phyloP scores from a whole-genome alignment of 2,888 invertebrate species.

The Tortricodes alternella region DNA sequence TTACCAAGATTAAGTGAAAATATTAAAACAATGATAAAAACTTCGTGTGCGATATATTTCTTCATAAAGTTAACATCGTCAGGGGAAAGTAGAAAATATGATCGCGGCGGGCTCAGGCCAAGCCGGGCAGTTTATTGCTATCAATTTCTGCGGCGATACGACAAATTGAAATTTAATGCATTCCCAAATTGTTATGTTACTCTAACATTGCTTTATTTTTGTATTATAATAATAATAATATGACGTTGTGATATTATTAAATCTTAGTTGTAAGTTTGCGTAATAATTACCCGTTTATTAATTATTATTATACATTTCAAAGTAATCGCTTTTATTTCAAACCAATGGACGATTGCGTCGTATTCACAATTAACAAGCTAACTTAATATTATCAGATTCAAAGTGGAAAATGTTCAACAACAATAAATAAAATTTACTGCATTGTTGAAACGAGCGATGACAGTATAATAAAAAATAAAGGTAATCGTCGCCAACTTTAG shows the following conservation, averaged over 20 bases:
- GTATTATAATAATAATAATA: too few species aligned
- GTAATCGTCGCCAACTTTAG: constrained; percentile 35
- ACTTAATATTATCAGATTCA: too few species aligned
- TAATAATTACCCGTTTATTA: too few species aligned
- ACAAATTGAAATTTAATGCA: constrained; percentile 38
- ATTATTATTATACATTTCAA: too few species aligned
- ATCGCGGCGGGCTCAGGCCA: constrained; percentile 24
- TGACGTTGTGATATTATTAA: too few species aligned
- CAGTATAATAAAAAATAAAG: constrained; percentile 17
- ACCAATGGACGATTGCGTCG: too few species aligned
- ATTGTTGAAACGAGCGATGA: constrained; percentile 16
- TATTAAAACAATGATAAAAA: constrained; percentile 11
- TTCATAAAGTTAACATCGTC: constrained; percentile 36
- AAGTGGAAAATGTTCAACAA: background rate
- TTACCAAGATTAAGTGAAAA: constrained; percentile 2
- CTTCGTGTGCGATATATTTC: constrained; percentile 18
- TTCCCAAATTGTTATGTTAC: constrained; percentile 19
- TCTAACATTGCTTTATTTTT: background rate
- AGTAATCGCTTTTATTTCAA: too few species aligned
- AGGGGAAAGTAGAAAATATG: constrained; percentile 33
- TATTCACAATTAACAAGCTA: too few species aligned
- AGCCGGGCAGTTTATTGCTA: constrained; percentile 38
- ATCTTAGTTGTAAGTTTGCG: too few species aligned
- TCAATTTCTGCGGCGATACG: constrained; percentile 40
- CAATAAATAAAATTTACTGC: constrained; percentile 18